Base-by-base conservation (phyloP, 2,113 vertebrate genomes). In the Spheniscus mendiculus region DNA sequence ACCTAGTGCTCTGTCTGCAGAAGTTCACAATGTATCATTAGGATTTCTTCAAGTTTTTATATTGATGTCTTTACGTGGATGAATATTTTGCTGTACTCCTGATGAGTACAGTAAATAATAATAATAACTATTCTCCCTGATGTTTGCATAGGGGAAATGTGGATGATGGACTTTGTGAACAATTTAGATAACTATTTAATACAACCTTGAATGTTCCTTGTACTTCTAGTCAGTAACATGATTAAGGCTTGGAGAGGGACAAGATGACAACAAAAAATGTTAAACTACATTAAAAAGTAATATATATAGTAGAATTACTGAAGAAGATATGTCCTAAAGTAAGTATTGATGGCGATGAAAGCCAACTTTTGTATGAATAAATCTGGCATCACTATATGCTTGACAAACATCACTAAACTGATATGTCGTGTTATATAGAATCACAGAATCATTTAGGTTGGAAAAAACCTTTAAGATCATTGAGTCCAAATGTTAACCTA, bases 341-440 rank as follows among this genome's bases (percentile, higher is more conserved):
- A 80, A 59, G 1, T 23, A 32, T 14, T 67, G 26, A 25, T 0
- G 2, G 32, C 27, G 65, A 67, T 5, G 9, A 79, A 94, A 83
- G 4, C 1, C 15, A 85, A 3, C 3, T 42, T 76, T 71, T 19
- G 0, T 52, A 40, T 32, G 3, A 89, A 78, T 78, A 73, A 78
- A 58, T 67, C n/a, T 42, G 50, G 10, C 4, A 50, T n/a, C 29
- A 15, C 6, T 66, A 2, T 32, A 27, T 17, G 13, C 16, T 49
- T 67, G 21, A 52, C 5, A 93, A 89, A 47, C 20, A 30, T 72
- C 26, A 50, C 15, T 65, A 55, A 91, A 90, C 4, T 2, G 1
- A 6, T 52, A 34, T 3, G 3, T 19, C 0, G 0, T 38, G 4
- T 40, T 67, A 18, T 11, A 29, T 36, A 20, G 30, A 80, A 80